Conservation (phyloP, 2,888 invertebrate genomes). For the Drosophila setosimentum region DNA sequence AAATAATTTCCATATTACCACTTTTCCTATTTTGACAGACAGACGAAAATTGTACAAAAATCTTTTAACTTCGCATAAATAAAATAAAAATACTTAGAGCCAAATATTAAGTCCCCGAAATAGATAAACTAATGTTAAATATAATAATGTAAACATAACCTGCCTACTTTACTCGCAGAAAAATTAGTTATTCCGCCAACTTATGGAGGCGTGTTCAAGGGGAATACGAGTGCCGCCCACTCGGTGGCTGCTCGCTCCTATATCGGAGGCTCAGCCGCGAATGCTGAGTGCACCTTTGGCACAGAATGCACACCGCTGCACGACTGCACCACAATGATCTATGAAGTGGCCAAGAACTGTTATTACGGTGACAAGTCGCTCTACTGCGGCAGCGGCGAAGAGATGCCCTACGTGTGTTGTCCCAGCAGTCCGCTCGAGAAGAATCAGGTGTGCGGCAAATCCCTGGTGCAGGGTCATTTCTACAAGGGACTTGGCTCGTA, state of each 20-base stretch:
- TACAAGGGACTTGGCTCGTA: constrained; percentile 90
- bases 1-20: background rate
- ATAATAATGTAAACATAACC: background rate
- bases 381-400: constrained; percentile 84
- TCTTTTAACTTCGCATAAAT: background rate
- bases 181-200: constrained; percentile 58
- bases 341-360: constrained; percentile 84
- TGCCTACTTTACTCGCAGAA: constrained; percentile 22
- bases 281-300: constrained; percentile 79
- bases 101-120: background rate
- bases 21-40: background rate
- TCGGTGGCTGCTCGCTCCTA: constrained; percentile 76
- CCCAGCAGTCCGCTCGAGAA: constrained; percentile 84
- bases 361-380: constrained; percentile 84
- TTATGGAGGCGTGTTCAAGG: constrained; percentile 16
- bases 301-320: constrained; percentile 84
- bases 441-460: constrained; percentile 88
- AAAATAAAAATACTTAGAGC: background rate
- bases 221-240: constrained; percentile 49
- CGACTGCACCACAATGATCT: constrained; percentile 84
- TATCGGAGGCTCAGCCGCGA: constrained; percentile 54
- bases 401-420: constrained; percentile 85
- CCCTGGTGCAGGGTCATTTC: constrained; percentile 88
- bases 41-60: background rate
- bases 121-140: background rate